phyloP scores from a whole-genome alignment of 1,140 invertebrate species.

The Tetragonula clypearis region DNA sequence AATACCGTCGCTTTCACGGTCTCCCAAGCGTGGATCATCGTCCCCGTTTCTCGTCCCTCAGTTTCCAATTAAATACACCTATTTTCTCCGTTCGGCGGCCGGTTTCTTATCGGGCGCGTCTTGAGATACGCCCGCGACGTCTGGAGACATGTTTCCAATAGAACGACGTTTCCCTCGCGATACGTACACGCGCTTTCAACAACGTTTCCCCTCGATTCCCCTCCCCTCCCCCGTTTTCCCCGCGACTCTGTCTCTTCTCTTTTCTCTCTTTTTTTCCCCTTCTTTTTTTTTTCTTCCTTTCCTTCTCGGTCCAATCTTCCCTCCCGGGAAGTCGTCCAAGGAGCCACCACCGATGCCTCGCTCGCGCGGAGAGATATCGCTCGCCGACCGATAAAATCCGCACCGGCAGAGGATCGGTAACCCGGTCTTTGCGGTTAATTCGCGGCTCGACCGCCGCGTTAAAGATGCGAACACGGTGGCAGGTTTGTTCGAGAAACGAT shows the following conservation, averaged over 20 bases:
- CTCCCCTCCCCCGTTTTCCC: no score
- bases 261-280: not conserved
- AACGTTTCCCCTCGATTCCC: not conserved
- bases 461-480: not conserved
- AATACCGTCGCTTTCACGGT: not conserved
- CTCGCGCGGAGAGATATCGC: not conserved
- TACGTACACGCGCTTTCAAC: slow-evolving; percentile 29
- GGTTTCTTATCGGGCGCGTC: slow-evolving; percentile 42
- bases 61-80: slow-evolving; percentile 49
- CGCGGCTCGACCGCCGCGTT: not conserved
- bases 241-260: no score
- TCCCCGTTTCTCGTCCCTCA: not conserved
- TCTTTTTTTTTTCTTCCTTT: not conserved
- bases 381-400: no score
- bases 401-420: not conserved
- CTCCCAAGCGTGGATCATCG: not conserved
- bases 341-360: not conserved
- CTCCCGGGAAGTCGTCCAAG: not conserved
- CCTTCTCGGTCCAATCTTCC: not conserved
- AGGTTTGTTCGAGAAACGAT: slow-evolving; percentile 21
- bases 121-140: slow-evolving; percentile 41
- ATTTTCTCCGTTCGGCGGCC: slow-evolving; percentile 20
- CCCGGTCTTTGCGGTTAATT: slow-evolving; percentile 9
- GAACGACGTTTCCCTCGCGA: slow-evolving; percentile 40
- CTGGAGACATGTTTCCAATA: slow-evolving; percentile 47